A percentile compares a stretch with the other conserved stretches of the same genome.
Conservation (phyloP, 2,797 vertebrate genomes). For the Aeoliscus strigatus region DNA sequence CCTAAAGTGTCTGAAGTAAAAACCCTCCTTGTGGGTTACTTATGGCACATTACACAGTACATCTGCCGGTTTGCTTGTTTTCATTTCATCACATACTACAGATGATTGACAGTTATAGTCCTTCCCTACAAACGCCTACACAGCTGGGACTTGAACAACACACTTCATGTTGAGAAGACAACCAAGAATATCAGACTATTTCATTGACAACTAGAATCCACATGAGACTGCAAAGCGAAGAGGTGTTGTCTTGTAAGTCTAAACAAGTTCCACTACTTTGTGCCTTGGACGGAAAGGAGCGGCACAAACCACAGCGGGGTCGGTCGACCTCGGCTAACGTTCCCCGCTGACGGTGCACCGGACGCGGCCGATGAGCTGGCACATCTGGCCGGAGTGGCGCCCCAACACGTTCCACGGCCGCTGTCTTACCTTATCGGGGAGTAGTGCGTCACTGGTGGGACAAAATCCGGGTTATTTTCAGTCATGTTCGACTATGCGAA, state of each 20-base stretch:
- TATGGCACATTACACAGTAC: no score
- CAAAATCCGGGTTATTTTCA: neutral
- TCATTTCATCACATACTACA: no score
- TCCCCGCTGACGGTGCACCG: neutral
- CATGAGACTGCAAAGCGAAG: neutral
- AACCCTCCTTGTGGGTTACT: no score
- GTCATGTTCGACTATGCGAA: conserved; percentile 1
- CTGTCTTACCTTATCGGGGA: conserved; percentile 6
- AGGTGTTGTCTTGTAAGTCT: conserved; percentile 1
- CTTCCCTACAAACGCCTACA: no score
- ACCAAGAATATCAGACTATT: no score
- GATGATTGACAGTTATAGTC: no score
- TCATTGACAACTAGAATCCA: neutral
- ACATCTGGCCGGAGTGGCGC: conserved; percentile 50
- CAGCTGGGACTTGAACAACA: no score
- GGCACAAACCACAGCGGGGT: no score
- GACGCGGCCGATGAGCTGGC: conserved; percentile 69
- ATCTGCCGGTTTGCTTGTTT: no score
- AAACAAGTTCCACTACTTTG: conserved; percentile 28
- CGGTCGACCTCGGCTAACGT: no score
- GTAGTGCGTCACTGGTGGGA: neutral
- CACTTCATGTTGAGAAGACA: no score
- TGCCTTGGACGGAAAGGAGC: neutral
- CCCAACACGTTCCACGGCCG: conserved; percentile 1
- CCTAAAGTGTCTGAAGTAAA: no score